Conservation (phyloP, 2,888 invertebrate genomes). For the Desoria tigrina region DNA sequence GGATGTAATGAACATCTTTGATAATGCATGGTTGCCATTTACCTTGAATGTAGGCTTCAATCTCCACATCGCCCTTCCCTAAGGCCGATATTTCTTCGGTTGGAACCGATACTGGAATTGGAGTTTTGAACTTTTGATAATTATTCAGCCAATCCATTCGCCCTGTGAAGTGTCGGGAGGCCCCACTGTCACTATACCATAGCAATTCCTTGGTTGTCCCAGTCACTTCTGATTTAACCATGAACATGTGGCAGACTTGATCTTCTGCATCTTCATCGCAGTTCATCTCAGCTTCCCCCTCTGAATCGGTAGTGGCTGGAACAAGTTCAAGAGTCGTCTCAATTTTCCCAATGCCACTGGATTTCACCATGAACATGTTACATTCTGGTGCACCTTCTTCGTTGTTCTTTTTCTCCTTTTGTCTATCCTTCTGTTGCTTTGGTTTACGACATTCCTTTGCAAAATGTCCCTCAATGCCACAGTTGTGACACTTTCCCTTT, state of each 20-base stretch:
- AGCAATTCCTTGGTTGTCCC: not conserved
- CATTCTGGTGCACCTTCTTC: not conserved
- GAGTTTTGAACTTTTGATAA: slow-evolving; percentile 21
- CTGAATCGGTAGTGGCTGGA: no score
- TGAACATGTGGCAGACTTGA: not conserved
- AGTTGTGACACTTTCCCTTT: slow-evolving; percentile 1
- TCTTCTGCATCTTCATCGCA: not conserved
- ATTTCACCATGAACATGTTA: not conserved
- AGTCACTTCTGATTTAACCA: not conserved
- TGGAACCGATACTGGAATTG: slow-evolving; percentile 21
- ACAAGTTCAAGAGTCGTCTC: no score
- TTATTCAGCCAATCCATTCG: slow-evolving; percentile 25
- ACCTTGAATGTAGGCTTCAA: slow-evolving; percentile 20
- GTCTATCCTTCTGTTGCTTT: not conserved
- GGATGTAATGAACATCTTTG: slow-evolving; percentile 26
- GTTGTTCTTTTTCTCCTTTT: not conserved
- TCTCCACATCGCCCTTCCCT: slow-evolving; percentile 23
- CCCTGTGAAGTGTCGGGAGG: slow-evolving; percentile 31
- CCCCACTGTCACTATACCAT: slow-evolving; percentile 32
- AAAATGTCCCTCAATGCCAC: not conserved
- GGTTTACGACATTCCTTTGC: not conserved
- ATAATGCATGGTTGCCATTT: slow-evolving; percentile 27
- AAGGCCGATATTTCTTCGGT: slow-evolving; percentile 7
- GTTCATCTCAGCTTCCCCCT: no score
- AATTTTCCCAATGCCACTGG: no score